These are phyloP conservation scores for Hydraecia micacea DNA, from an alignment of 2,888 invertebrate species.

Conservation along the genomic window DNA sequence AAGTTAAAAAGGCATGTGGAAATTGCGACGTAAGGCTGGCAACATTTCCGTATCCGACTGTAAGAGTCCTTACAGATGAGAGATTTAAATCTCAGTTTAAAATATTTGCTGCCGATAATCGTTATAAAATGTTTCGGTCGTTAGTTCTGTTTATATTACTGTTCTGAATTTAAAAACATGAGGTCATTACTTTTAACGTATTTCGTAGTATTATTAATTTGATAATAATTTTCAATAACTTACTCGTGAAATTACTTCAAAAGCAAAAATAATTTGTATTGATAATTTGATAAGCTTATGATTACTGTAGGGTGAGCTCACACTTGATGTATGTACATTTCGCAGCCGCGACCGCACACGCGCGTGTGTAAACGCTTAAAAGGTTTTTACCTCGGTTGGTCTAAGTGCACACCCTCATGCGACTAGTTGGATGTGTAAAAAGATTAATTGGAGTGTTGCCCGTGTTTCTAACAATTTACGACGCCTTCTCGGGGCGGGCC, in stretches of 20 bases:
- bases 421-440: conserved; percentile 89
- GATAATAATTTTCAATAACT: conserved; percentile 4
- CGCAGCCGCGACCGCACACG: conserved; percentile 58
- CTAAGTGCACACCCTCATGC: conserved; percentile 86
- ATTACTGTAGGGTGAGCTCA: conserved; percentile 21
- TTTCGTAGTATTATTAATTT: conserved; percentile 7
- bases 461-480: conserved; percentile 88
- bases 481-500: conserved; percentile 85
- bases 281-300: conserved; percentile 32
- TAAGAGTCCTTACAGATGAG: conserved; percentile 85
- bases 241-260: conserved; percentile 4
- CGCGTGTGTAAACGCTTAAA: conserved; percentile 80
- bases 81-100: conserved; percentile 84
- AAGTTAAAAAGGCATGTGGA: conserved; percentile 88
- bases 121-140: conserved; percentile 54
- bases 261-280: conserved; percentile 26
- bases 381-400: conserved; percentile 81
- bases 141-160: conserved; percentile 36
- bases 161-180: conserved; percentile 40
- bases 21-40: conserved; percentile 89
- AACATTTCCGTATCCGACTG: conserved; percentile 84
- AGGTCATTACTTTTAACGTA: conserved; percentile 17
- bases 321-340: conserved; percentile 51
- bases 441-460: conserved; percentile 90
- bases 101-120: conserved; percentile 63